Conservation (phyloP, 2,113 vertebrate species). For the Acrocephalus arundinaceus region DNA sequence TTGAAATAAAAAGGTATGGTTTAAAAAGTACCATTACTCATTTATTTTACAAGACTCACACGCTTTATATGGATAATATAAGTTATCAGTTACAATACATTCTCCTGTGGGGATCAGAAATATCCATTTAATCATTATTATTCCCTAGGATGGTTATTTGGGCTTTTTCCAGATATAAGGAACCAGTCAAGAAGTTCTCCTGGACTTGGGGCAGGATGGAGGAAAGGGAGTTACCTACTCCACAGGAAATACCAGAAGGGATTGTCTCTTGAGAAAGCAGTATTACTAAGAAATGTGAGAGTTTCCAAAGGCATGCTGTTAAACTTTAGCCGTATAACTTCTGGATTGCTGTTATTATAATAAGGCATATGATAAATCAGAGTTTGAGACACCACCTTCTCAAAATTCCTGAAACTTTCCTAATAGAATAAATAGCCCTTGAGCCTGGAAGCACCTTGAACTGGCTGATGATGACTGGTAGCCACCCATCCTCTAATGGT, state of each 20-base stretch:
- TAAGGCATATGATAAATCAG: not conserved
- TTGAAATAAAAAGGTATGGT: not conserved
- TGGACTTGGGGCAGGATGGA: not conserved
- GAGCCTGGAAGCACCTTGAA: not conserved
- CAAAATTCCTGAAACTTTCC: not conserved
- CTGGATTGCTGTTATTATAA: not conserved
- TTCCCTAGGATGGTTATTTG: not conserved
- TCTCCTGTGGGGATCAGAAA: not conserved
- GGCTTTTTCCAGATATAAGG: not conserved
- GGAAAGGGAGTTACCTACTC: not conserved
- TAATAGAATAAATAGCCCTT: not conserved
- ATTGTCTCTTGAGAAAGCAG: not conserved
- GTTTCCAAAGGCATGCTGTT: not conserved
- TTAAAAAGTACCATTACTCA: not conserved
- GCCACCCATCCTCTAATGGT: not conserved
- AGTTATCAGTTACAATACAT: not conserved
- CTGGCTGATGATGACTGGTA: not conserved
- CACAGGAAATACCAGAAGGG: not conserved
- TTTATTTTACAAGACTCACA: not conserved
- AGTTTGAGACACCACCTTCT: not conserved
- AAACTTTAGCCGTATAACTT: not conserved
- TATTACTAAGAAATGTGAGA: not conserved
- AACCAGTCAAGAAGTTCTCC: not conserved
- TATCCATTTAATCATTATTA: not conserved
- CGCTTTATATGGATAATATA: not conserved